Conservation (phyloP, 2,888 invertebrate genomes). For the Cordilura impudica region DNA sequence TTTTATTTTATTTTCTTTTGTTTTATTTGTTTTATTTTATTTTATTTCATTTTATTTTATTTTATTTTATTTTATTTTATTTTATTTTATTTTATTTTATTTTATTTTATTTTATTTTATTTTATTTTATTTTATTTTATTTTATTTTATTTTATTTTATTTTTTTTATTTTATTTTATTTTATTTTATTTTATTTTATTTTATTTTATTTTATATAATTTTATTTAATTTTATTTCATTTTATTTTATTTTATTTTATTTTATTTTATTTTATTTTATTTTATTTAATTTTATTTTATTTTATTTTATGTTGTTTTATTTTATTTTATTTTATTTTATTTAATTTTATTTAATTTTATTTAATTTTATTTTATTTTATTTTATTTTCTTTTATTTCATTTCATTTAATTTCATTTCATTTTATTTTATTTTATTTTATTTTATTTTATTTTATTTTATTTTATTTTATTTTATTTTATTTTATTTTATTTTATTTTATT, state of each 20-base stretch:
- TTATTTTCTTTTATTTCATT: too few relatives aligned
- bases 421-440: too few relatives aligned
- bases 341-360: background rate
- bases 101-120: background rate
- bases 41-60: background rate
- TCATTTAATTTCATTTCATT: too few relatives aligned
- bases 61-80: background rate
- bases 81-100: background rate
- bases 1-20: too few relatives aligned
- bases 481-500: too few relatives aligned
- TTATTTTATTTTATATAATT: background rate
- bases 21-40: too few relatives aligned
- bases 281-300: background rate
- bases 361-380: background rate
- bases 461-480: too few relatives aligned
- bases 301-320: too few relatives aligned
- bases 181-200: background rate
- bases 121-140: background rate
- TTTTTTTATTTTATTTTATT: background rate
- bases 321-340: background rate
- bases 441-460: too few relatives aligned
- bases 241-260: background rate
- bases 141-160: background rate
- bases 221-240: background rate
- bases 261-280: background rate